Evolutionary conservation across 2,797 vertebrate species (phyloP), one percentile per base, ranked within the genome.

Genomic region (Clarias pachynema): DNA sequence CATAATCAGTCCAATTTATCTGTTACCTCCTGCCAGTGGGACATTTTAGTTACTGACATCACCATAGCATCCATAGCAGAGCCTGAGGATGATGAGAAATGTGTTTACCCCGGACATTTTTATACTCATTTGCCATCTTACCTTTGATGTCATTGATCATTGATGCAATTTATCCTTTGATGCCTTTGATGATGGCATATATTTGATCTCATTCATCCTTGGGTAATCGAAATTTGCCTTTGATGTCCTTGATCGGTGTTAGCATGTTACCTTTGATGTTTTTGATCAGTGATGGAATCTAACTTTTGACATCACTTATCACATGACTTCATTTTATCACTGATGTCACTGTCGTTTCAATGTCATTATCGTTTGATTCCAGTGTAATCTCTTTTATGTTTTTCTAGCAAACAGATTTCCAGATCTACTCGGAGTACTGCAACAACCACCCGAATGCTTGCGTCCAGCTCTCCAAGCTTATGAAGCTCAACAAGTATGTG

Each of bases 381-480:
- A 26, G 3, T 56, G 14, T 49, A n/a, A 20, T 63, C 22, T 69
- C 40, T 62, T 31, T 10, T 70, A 24, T 81, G 78, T 59, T n/a
- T 56, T 34, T 88, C 12, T 89, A 99, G 98, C 97, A 98, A 96
- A 97, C 96, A 0, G 96, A 99, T 90, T 99, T 99, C 87, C 98
- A 99, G 95, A 98, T 99, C 88, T 99, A 99, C 90, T 99, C 98
- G 0, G 97, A 99, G 87, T 99, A 99, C 90, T 99, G 97, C 93
- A 99, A 98, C 96, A 99, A 99, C 93, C 97, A 99, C 90, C 97
- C 98, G 85, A 98, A 96, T 0, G 97, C 97, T 91, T 99, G 97
- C 65, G 59, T 96, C 89, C 97, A 98, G 93, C 96, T 99, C 63
- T 97, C 97, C 6, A 95, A 96, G 89, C 96, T 99, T 74, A 92